These are phyloP conservation scores for Teinopalpus imperialis DNA, from an alignment of 2,888 invertebrate genomes.

Conservation along the genomic window DNA sequence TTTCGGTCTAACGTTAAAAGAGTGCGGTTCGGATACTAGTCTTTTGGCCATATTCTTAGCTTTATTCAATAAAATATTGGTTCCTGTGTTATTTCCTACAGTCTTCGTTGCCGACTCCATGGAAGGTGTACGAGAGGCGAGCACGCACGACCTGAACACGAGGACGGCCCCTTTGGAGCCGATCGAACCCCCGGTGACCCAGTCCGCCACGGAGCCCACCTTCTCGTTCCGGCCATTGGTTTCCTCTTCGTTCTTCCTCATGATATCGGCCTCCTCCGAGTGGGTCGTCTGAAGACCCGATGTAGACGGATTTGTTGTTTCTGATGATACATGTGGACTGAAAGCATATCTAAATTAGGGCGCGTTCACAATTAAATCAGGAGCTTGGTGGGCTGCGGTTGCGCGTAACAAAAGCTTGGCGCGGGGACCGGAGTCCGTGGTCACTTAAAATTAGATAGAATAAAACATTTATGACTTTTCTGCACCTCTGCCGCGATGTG, in stretches of 20 bases:
- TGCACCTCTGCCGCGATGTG: no score
- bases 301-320: conserved; percentile 70
- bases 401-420: no score
- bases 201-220: conserved; percentile 65
- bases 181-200: conserved; percentile 82
- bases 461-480: no score
- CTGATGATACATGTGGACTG: conserved; percentile 79
- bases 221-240: conserved; percentile 45
- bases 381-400: no score
- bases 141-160: conserved; percentile 85
- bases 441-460: no score
- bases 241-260: conserved; percentile 71
- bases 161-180: conserved; percentile 85
- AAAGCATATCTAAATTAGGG: no score
- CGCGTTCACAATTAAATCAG: no score
- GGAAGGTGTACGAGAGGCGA: conserved; percentile 72
- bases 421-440: no score
- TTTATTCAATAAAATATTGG: conserved; percentile 66
- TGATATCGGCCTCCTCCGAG: conserved; percentile 53
- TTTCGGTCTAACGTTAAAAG: conserved; percentile 64
- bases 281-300: conserved; percentile 60
- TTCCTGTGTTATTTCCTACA: conserved; percentile 67
- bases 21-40: conserved; percentile 66
- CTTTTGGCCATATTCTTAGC: conserved; percentile 73
- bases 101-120: conserved; percentile 71